Percentiles rank a stretch among this genome's conserved stretches.
Conservation (phyloP, 1,140 invertebrate species). For the Anadara kagoshimensis region DNA sequence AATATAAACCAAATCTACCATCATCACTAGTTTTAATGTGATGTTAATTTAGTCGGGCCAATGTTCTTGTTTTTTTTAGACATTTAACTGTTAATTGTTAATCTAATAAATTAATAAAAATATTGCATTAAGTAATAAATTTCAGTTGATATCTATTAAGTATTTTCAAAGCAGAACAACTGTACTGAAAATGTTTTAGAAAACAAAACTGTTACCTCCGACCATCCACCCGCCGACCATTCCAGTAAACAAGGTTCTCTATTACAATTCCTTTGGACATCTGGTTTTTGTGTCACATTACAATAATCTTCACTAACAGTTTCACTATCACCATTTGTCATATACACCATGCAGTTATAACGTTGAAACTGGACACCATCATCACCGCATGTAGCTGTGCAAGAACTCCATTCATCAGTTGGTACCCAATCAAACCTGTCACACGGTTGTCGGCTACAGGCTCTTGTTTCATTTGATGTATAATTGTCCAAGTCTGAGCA, state of each 20-base stretch:
- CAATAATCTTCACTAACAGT: slow-evolving; percentile 20
- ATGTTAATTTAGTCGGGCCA: no score
- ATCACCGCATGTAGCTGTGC: slow-evolving; percentile 80
- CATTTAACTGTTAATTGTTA: no score
- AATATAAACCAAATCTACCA: no score
- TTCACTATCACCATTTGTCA: slow-evolving; percentile 19
- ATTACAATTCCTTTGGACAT: slow-evolving; percentile 20
- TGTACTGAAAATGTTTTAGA: no score
- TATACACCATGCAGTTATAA: slow-evolving; percentile 77
- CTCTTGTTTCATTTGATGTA: slow-evolving; percentile 8
- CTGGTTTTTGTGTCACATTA: background rate
- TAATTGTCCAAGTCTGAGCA: background rate
- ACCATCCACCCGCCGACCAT: slow-evolving; percentile 17
- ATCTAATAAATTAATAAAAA: no score
- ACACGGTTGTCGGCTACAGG: slow-evolving; percentile 19
- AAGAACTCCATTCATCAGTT: slow-evolving; percentile 80
- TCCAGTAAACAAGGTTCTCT: slow-evolving; percentile 13
- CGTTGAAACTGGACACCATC: slow-evolving; percentile 78
- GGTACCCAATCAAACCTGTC: slow-evolving; percentile 75
- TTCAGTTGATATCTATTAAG: no score
- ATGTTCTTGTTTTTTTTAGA: no score
- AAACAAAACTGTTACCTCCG: slow-evolving; percentile 5
- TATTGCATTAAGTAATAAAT: no score
- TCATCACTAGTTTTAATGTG: no score
- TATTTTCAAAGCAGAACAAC: no score